phyloP scores from a whole-genome alignment of 2,113 vertebrate species.

The Triplophysa tibetana region DNA sequence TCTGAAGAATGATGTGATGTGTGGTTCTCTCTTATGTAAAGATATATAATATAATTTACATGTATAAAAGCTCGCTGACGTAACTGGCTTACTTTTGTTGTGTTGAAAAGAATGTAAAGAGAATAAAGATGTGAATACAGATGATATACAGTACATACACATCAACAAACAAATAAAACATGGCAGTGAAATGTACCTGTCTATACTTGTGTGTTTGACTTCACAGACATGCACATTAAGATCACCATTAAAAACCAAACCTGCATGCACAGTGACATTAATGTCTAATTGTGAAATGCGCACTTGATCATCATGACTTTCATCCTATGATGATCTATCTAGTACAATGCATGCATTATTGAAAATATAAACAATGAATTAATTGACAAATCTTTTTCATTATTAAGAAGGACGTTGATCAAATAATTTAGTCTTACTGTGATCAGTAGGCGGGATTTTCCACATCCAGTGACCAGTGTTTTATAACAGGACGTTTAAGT shows the following conservation, averaged over 20 bases:
- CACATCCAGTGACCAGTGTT: not conserved
- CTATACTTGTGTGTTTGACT: not conserved
- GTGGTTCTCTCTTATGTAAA: not conserved
- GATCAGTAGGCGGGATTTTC: conserved; percentile 16
- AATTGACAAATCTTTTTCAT: conserved; percentile 1
- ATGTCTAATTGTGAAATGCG: not conserved
- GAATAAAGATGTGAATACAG: not conserved
- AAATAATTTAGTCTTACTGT: not conserved
- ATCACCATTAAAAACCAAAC: not conserved
- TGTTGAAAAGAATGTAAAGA: not conserved
- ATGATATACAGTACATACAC: not conserved
- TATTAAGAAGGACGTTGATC: not conserved
- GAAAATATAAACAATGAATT: not conserved
- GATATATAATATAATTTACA: not conserved
- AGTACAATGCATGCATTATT: not conserved
- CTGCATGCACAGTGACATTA: not conserved
- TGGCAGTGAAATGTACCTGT: not conserved
- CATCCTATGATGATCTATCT: not conserved
- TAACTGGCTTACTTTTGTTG: not conserved
- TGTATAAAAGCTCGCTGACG: not conserved
- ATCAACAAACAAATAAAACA: conserved; percentile 1
- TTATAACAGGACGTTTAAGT: not conserved
- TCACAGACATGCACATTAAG: not conserved
- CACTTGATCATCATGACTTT: not conserved
- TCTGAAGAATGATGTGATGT: not conserved